Percentiles rank a stretch among this genome's conserved stretches.
phyloP scores from a whole-genome alignment of 2,113 vertebrate species.

The Cyprinodon variegatus region DNA sequence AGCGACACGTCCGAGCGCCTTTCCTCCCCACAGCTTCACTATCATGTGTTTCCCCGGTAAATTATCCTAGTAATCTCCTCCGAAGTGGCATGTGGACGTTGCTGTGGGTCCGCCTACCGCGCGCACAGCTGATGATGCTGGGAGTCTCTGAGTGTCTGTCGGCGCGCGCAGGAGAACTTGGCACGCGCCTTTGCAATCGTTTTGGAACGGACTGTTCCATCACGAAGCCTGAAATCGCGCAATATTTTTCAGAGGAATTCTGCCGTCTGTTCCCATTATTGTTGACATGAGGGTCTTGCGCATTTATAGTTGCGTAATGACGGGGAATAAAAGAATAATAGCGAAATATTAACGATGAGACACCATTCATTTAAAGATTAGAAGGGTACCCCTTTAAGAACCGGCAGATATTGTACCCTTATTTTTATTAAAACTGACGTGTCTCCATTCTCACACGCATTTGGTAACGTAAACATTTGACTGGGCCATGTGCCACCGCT shows the following conservation, averaged over 20 bases:
- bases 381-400: slow-evolving; percentile 18
- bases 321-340: background rate
- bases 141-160: slow-evolving; percentile 19
- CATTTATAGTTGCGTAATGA: slow-evolving; percentile 20
- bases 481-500: slow-evolving; percentile 38
- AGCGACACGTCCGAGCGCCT: slow-evolving; percentile 33
- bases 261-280: background rate
- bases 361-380: background rate
- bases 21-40: slow-evolving; percentile 45
- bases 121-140: slow-evolving; percentile 53
- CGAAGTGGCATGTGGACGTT: slow-evolving; percentile 60
- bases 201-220: slow-evolving; percentile 2
- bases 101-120: slow-evolving; percentile 74
- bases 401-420: slow-evolving; percentile 8
- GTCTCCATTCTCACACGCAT: slow-evolving; percentile 26
- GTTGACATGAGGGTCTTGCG: background rate
- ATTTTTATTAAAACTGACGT: background rate
- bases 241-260: background rate
- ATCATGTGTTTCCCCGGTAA: slow-evolving; percentile 54
- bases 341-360: slow-evolving; percentile 13
- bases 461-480: slow-evolving; percentile 38
- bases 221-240: background rate
- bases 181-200: slow-evolving; percentile 23
- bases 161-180: slow-evolving; percentile 37
- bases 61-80: slow-evolving; percentile 61